Conservation (phyloP, 1,140 invertebrate genomes). For the Scaptodrosophila lebanonensis region DNA sequence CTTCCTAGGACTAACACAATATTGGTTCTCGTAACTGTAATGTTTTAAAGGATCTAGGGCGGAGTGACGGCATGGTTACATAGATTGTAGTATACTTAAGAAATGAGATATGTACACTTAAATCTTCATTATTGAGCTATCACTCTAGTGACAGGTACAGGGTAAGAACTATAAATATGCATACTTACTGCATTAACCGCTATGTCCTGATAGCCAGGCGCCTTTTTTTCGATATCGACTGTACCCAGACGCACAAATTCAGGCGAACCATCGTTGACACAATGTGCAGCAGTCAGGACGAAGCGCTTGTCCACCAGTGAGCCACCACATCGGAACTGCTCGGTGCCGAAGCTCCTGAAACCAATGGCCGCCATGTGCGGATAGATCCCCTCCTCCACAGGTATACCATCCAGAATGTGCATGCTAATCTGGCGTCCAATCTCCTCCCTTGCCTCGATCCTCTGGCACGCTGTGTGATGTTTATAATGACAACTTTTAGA, state of each 20-base stretch:
- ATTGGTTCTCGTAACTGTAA: too few species aligned
- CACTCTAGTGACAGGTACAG: too few species aligned
- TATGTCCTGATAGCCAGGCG: conserved; percentile 33
- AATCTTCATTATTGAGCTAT: too few species aligned
- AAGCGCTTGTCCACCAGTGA: conserved; percentile 77
- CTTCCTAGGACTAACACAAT: too few species aligned
- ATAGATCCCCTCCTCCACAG: conserved; percentile 51
- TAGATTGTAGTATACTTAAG: too few species aligned
- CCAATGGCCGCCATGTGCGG: conserved; percentile 72
- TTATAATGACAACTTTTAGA: not conserved
- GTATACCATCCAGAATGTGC: conserved; percentile 58
- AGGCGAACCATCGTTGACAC: conserved; percentile 78
- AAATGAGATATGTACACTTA: too few species aligned
- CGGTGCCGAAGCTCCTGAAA: conserved; percentile 21
- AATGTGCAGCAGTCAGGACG: conserved; percentile 86
- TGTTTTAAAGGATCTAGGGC: too few species aligned
- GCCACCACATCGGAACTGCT: conserved; percentile 77
- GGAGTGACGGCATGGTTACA: too few species aligned
- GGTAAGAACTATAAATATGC: too few species aligned
- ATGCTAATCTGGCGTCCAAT: conserved; percentile 4
- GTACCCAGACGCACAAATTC: conserved; percentile 55
- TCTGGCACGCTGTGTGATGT: conserved; percentile 28
- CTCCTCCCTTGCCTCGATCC: conserved; percentile 9
- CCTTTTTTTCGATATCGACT: conserved; percentile 37
- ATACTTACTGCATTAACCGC: conserved; percentile 22